Conservation (phyloP, 2,888 invertebrate species). For the Eurytoma californica region DNA sequence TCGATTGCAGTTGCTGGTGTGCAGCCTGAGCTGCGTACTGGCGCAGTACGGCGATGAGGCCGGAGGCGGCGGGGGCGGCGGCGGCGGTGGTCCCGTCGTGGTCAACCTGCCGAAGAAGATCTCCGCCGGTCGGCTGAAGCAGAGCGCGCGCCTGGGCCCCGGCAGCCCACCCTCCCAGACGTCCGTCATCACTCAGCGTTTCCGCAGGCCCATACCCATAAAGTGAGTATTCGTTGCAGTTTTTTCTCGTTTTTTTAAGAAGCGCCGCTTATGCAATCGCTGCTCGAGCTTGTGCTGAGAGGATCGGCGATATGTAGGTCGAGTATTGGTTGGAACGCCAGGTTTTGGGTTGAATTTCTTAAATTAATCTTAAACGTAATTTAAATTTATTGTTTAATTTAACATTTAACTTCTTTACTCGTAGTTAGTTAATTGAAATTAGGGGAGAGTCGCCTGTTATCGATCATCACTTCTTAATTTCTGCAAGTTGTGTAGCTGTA, state of each 20-base stretch:
- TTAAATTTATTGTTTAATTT: too few relatives aligned
- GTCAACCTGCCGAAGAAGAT: slow-evolving; percentile 37
- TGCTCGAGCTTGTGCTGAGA: too few relatives aligned
- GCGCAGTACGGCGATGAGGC: slow-evolving; percentile 60
- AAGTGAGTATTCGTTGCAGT: slow-evolving; percentile 57
- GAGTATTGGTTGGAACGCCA: too few relatives aligned
- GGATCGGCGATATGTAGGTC: too few relatives aligned
- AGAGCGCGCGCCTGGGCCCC: neutral
- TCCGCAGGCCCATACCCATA: slow-evolving; percentile 66
- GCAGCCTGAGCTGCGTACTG: slow-evolving; percentile 59
- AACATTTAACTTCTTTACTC: too few relatives aligned
- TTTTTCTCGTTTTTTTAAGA: too few relatives aligned
- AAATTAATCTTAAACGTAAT: too few relatives aligned
- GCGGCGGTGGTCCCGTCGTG: neutral
- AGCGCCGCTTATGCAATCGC: neutral
- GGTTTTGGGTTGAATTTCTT: too few relatives aligned
- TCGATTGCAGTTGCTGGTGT: slow-evolving; percentile 63
- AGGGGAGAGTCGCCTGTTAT: too few relatives aligned
- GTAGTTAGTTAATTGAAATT: too few relatives aligned
- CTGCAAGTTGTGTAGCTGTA: too few relatives aligned
- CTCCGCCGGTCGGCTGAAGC: slow-evolving; percentile 36
- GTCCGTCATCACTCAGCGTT: slow-evolving; percentile 60
- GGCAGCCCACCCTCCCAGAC: slow-evolving; percentile 58
- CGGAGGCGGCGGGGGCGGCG: neutral
- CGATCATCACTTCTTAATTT: too few relatives aligned